A percentile compares a stretch with the other conserved stretches of the same genome.
Conservation (phyloP, 2,888 invertebrate species). For the Furcula furcula region DNA sequence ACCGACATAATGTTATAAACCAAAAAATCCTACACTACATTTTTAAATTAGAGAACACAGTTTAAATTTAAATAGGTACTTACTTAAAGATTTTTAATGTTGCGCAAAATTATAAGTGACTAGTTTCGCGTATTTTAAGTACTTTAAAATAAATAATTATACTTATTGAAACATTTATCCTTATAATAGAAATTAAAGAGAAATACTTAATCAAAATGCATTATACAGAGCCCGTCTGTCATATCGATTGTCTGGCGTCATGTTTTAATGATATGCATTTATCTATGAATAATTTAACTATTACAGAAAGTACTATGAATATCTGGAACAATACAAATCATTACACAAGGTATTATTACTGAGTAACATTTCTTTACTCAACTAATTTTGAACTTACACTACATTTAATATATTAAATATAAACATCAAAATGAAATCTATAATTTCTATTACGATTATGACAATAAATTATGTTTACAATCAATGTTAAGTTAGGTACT, state of each 20-base stretch:
- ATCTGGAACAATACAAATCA: conserved; percentile 65
- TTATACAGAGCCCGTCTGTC: conserved; percentile 59
- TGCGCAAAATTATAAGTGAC: conserved; percentile 82
- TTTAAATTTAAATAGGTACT: conserved; percentile 73
- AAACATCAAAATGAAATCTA: conserved; percentile 79
- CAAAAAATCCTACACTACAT: conserved; percentile 72
- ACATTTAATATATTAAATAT: conserved; percentile 70
- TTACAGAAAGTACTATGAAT: conserved; percentile 64
- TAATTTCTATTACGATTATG: conserved; percentile 73
- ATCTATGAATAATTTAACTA: conserved; percentile 75
- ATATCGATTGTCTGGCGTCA: conserved; percentile 56
- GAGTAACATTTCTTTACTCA: conserved; percentile 66
- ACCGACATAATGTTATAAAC: conserved; percentile 75
- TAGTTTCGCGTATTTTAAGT: conserved; percentile 81
- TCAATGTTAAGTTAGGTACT: conserved; percentile 77
- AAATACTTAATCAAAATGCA: conserved; percentile 70
- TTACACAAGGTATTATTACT: conserved; percentile 56
- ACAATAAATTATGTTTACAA: conserved; percentile 76
- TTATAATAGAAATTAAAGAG: conserved; percentile 63
- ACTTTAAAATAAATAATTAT: conserved; percentile 78
- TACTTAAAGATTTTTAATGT: conserved; percentile 75
- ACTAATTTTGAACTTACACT: conserved; percentile 73
- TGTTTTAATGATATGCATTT: conserved; percentile 73
- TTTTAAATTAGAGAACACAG: conserved; percentile 78
- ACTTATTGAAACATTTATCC: conserved; percentile 77